Conservation (phyloP, 53 echinoderm and acorn worm genomes). For the Astropecten irregularis region DNA sequence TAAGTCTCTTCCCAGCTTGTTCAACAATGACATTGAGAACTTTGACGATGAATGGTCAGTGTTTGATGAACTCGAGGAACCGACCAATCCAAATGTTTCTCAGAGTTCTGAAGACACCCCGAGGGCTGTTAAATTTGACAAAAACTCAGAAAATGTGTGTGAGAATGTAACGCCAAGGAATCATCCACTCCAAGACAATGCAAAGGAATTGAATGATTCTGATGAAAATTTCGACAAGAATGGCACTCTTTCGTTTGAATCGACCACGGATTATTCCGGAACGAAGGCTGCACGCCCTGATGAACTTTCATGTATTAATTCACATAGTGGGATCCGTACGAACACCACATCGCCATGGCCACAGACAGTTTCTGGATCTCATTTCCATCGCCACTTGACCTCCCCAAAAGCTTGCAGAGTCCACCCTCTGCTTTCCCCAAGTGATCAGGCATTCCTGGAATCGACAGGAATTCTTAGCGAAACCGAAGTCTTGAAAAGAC, state of each 20-base stretch:
- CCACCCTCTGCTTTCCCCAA: conserved; percentile 23
- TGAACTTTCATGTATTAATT: not conserved
- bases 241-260: not conserved
- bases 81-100: not conserved
- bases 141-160: conserved; percentile 1
- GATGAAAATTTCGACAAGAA: not conserved
- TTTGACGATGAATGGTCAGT: conserved; percentile 10
- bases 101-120: not conserved
- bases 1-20: conserved; percentile 32
- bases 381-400: conserved; percentile 19
- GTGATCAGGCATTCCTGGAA: not conserved
- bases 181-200: not conserved
- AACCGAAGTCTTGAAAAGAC: not conserved
- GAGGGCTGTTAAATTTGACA: not conserved
- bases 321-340: not conserved
- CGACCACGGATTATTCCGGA: not conserved
- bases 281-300: not conserved
- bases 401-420: conserved; percentile 31
- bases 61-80: conserved; percentile 26
- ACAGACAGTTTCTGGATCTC: not conserved
- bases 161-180: not conserved
- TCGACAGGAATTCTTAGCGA: not conserved
- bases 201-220: not conserved
- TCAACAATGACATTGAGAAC: not conserved
- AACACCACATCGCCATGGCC: not conserved